Evolutionary conservation across 2,113 vertebrate genomes (phyloP), one percentile per base, ranked within the genome.

Genomic region (Oryctolagus cuniculus): DNA sequence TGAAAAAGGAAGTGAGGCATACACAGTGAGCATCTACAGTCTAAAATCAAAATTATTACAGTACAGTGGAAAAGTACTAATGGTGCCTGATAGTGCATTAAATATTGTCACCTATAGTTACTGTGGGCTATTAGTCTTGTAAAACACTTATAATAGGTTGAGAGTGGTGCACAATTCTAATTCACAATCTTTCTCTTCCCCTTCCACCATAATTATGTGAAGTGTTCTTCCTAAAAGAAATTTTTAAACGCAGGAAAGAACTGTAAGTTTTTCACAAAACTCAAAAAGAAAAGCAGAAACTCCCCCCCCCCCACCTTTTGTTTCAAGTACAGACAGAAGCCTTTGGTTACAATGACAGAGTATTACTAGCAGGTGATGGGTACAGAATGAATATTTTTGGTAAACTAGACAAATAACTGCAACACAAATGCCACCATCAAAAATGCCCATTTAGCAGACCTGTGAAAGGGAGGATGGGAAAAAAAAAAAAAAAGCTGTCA

Each of bases 111-210:
- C 70, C 36, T 63, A 80, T 77, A 79, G 63, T 78, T 86, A 77
- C 1, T 34, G 36, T n/a, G 69, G 66, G 49, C 49, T 89, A 87
- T 29, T 80, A 92, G 74, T 78, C 49, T 89, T 67, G 84, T 66
- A 93, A 96, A 96, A 78, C 36, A 80, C 22, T 21, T 73, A 19
- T 7, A 82, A 0, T 10, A 85, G 29, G 25, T 21, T 70, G 53
- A 58, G 91, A 95, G 53, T 89, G 73, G 78, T 34, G 55, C 16
- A 88, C 19, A 74, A 69, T 51, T 92, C 44, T 86, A 70, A 93
- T 53, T 82, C 82, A 79, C 88, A 78, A 83, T 51, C 73, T 25
- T 75, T 10, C 16, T 0, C 6, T 31, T 22, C 22, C 31, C n/a
- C 44, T 29, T 58, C 15, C 55, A 58, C 38, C 84, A 31, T 85